A percentile compares a stretch with the other conserved stretches of the same genome.
phyloP scores from a whole-genome alignment of 2,113 vertebrate genomes.

The Rhinolophus sinicus region DNA sequence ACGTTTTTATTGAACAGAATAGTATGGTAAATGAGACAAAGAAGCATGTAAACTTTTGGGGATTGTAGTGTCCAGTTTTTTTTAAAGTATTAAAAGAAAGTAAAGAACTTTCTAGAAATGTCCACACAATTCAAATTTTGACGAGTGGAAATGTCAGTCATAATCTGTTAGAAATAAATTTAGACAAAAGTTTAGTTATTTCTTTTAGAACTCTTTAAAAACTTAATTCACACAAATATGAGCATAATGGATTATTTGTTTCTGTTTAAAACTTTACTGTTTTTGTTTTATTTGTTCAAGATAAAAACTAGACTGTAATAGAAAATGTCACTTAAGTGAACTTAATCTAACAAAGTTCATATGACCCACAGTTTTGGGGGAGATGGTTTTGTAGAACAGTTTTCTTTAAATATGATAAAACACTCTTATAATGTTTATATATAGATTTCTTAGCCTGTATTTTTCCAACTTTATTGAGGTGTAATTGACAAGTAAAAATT shows the following conservation, averaged over 20 bases:
- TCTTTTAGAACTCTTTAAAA: background rate
- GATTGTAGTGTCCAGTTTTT: background rate
- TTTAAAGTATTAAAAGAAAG: constrained; percentile 12
- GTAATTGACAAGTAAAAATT: background rate
- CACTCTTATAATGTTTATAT: background rate
- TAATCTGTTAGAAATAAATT: background rate
- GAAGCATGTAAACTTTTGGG: background rate
- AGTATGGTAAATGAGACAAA: background rate
- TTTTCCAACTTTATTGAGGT: background rate
- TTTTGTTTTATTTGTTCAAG: background rate
- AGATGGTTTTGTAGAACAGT: background rate
- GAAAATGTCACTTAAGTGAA: background rate
- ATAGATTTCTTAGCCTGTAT: background rate
- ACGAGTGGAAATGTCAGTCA: background rate
- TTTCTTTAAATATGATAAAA: background rate
- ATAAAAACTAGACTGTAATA: background rate
- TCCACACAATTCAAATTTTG: background rate
- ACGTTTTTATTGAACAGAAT: background rate
- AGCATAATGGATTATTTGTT: background rate
- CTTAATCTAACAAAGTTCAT: background rate
- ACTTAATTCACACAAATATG: background rate
- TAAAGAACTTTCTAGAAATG: background rate
- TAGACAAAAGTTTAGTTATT: background rate
- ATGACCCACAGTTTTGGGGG: background rate
- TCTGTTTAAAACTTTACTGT: background rate